Base-by-base conservation (phyloP, 2,888 invertebrate genomes). In the Drosophila fungiperda region DNA sequence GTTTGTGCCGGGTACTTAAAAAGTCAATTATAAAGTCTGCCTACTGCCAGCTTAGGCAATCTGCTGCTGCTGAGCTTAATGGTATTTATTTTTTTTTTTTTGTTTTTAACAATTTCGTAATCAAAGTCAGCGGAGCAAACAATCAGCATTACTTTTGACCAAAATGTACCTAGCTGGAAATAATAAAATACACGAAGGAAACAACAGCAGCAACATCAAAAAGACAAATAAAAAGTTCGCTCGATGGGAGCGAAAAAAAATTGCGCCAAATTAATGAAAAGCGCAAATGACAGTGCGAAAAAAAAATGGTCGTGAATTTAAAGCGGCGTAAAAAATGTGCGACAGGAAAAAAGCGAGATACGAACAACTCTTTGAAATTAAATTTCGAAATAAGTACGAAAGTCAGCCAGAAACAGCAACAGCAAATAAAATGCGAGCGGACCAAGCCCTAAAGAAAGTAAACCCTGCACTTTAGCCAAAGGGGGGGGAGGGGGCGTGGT, bases 81-180 rank as follows among this genome's bases (percentile, higher is more conserved):
- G 85, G 85, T 89, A 89, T 85, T 89, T 85, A 87, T 23, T 85
- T 85, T 88, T 29, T 29, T 29, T 5, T 29, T 29, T 29, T 5
- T 29, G 6, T 85, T 85, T 87, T 87, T 75, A 90, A 83, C 84
- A 90, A 86, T 90, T 87, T 83, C 75, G 89, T 88, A 88, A 90
- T 87, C 87, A 87, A 88, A 90, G 81, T 73, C 83, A 74, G 76
- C 80, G 70, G 81, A 76, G 87, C 81, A 87, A 90, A 82, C 90
- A 90, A 90, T 85, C 89, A 88, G 88, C 89, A 83, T 86, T 88
- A 83, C 87, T 83, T 87, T 87, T 84, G 76, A 79, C 73, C 78
- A 78, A 73, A 79, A 64, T 81, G 85, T 85, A 75, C 87, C 87
- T 76, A 78, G 74, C 67, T 71, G 85, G 67, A 64, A 81, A 73